Evolutionary conservation across 2,888 invertebrate genomes (phyloP).

Genomic region (Plebejus anna): DNA sequence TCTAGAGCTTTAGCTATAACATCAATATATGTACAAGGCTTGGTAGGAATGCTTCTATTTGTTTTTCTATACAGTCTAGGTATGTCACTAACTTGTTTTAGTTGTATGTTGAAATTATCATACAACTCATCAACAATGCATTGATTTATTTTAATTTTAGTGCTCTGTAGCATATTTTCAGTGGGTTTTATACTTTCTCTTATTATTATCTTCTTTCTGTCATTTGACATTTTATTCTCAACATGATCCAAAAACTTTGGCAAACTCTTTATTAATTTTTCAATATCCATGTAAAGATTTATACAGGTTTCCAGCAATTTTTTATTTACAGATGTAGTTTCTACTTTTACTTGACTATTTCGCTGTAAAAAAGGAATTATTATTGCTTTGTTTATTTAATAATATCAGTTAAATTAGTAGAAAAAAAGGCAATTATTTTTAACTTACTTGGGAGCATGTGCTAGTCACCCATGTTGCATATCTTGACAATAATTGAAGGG

Average conservation of each 20-base stretch:
- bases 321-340: slow-evolving; percentile 57
- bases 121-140: slow-evolving; percentile 66
- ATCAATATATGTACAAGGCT: slow-evolving; percentile 89
- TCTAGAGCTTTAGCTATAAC: slow-evolving; percentile 81
- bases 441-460: slow-evolving; percentile 63
- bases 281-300: slow-evolving; percentile 59
- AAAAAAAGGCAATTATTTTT: neutral
- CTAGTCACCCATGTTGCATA: slow-evolving; percentile 86
- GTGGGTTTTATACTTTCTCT: slow-evolving; percentile 53
- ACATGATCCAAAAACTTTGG: slow-evolving; percentile 55
- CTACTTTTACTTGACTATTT: slow-evolving; percentile 50
- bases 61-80: slow-evolving; percentile 95
- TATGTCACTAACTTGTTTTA: slow-evolving; percentile 94
- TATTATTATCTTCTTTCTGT: slow-evolving; percentile 50
- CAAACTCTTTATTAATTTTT: slow-evolving; percentile 52
- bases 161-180: slow-evolving; percentile 49
- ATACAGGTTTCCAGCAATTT: slow-evolving; percentile 62
- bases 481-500: slow-evolving; percentile 89
- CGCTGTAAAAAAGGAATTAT: slow-evolving; percentile 51
- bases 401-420: neutral
- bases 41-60: slow-evolving; percentile 91
- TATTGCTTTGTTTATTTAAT: neutral
- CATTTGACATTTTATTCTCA: slow-evolving; percentile 51
- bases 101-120: slow-evolving; percentile 75
- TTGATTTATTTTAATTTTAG: slow-evolving; percentile 56